Conservation (phyloP, 2,797 vertebrate species). For the Tangara arthus region DNA sequence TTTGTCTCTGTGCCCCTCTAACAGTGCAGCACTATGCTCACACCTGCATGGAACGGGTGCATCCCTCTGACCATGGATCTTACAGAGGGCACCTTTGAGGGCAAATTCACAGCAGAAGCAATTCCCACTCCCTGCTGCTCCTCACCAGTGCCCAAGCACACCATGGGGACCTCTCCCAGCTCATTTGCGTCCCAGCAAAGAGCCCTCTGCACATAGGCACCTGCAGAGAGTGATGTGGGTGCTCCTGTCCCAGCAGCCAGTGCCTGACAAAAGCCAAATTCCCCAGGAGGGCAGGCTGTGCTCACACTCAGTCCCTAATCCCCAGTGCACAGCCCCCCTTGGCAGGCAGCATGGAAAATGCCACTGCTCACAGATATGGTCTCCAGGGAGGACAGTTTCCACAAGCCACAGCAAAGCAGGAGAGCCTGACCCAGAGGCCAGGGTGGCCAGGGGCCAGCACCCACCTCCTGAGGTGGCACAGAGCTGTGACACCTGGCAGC, state of each 20-base stretch:
- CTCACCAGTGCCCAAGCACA: not conserved
- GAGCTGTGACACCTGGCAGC: not conserved
- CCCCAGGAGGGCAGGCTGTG: not conserved
- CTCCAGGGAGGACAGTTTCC: slow-evolving; percentile 56
- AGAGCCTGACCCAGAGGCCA: not conserved
- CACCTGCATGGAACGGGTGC: accelerated
- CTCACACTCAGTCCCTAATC: not conserved
- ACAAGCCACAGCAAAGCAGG: slow-evolving; percentile 14
- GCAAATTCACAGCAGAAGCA: not conserved
- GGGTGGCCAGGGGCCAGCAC: not conserved
- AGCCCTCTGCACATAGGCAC: not conserved
- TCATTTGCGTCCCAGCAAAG: not conserved
- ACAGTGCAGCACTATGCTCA: not conserved
- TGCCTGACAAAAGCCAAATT: not conserved
- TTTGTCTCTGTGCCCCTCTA: not conserved
- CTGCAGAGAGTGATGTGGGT: not conserved
- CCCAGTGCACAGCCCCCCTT: not conserved
- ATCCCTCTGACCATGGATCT: not conserved
- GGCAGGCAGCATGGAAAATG: slow-evolving; percentile 50
- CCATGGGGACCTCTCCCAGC: not conserved
- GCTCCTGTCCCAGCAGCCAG: not conserved
- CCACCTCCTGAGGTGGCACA: not conserved
- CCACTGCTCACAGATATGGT: slow-evolving; percentile 16
- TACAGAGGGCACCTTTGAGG: accelerated
- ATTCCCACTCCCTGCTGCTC: not conserved